phyloP scores from a whole-genome alignment of 2,888 invertebrate genomes.

The Drosophila heteroneura region DNA sequence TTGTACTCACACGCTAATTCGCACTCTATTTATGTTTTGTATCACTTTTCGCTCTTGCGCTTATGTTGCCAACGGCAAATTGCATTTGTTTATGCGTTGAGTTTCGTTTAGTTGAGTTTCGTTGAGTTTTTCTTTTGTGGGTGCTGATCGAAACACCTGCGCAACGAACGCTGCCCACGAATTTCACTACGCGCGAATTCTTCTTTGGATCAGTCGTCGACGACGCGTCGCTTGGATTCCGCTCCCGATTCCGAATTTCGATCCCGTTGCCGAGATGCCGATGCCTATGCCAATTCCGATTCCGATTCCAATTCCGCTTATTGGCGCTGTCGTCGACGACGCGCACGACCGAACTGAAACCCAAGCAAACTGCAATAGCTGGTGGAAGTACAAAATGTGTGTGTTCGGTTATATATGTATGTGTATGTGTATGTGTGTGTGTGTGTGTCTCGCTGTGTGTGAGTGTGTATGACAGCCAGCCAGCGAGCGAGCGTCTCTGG shows the following conservation, averaged over 20 bases:
- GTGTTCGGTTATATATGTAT: constrained; percentile 12
- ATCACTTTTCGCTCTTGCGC: constrained; percentile 55
- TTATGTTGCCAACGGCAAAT: constrained; percentile 41
- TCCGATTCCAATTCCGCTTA: constrained; percentile 65
- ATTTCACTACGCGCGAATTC: constrained; percentile 60
- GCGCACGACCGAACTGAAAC: constrained; percentile 72
- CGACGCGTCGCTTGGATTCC: constrained; percentile 37
- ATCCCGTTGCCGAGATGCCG: constrained; percentile 35
- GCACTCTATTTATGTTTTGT: constrained; percentile 60
- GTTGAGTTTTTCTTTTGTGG: constrained; percentile 15
- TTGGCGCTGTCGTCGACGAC: constrained; percentile 66
- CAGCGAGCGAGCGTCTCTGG: constrained; percentile 46
- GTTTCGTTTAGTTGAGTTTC: constrained; percentile 12
- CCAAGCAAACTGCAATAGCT: constrained; percentile 75
- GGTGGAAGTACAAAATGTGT: constrained; percentile 63
- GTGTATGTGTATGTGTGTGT: constrained; percentile 32
- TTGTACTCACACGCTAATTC: constrained; percentile 55
- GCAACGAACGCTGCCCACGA: constrained; percentile 46
- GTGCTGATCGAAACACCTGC: constrained; percentile 50
- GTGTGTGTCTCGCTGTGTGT: constrained; percentile 25
- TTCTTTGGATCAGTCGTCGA: constrained; percentile 46
- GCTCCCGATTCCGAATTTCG: constrained; percentile 49
- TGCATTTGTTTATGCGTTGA: constrained; percentile 46
- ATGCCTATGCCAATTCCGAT: constrained; percentile 45
- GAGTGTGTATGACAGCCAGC: constrained; percentile 25